These are phyloP conservation scores for Clitarchus hookeri DNA, from an alignment of 2,888 invertebrate species.

Conservation along the genomic window DNA sequence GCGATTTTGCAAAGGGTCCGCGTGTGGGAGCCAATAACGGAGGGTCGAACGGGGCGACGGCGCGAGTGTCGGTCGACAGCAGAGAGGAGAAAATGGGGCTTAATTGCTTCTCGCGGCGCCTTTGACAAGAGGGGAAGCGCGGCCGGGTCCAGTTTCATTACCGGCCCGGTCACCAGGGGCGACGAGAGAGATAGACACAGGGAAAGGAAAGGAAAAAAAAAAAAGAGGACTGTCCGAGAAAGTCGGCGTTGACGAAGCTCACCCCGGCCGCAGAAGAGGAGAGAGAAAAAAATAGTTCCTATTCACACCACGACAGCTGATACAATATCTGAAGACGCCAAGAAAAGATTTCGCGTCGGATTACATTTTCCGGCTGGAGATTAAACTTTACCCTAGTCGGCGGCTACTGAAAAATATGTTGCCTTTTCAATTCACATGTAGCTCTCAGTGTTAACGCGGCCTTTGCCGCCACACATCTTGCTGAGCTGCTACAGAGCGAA, in stretches of 20 bases:
- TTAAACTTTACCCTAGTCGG: too few relatives aligned
- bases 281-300: background rate
- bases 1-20: too few relatives aligned
- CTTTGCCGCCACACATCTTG: too few relatives aligned
- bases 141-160: background rate
- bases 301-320: background rate
- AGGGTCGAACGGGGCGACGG: background rate
- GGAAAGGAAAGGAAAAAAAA: too few relatives aligned
- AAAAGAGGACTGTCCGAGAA: background rate
- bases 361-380: too few relatives aligned
- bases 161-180: background rate
- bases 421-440: too few relatives aligned
- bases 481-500: too few relatives aligned
- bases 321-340: too few relatives aligned
- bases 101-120: background rate
- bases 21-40: background rate
- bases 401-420: too few relatives aligned
- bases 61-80: background rate
- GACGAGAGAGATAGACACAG: background rate
- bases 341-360: too few relatives aligned
- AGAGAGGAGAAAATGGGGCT: background rate
- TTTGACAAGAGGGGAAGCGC: background rate
- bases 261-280: background rate
- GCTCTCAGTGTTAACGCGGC: too few relatives aligned
- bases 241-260: background rate